Conservation (phyloP, 2,888 invertebrate genomes). For the Cephus runcator region DNA sequence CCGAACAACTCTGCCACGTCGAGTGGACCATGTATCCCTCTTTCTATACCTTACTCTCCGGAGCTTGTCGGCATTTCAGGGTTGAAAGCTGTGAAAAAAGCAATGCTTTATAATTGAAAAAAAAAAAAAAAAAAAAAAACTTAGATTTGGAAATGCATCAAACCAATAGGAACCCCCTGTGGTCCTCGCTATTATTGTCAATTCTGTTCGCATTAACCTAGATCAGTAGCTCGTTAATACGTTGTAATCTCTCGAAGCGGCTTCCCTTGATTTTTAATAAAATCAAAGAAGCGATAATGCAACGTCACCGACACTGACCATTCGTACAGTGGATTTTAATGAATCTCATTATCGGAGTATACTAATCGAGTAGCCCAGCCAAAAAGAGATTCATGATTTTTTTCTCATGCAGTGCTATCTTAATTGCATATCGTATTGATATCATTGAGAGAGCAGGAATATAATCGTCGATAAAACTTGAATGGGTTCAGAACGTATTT, state of each 20-base stretch:
- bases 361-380: not conserved
- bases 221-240: not conserved
- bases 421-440: not conserved
- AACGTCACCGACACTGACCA: not conserved
- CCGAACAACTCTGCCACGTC: not conserved
- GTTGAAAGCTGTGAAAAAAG: not conserved
- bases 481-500: not conserved
- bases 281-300: not conserved
- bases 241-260: not conserved
- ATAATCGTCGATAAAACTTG: not conserved
- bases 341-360: not conserved
- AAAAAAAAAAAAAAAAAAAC: too few species aligned
- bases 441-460: not conserved
- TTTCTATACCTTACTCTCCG: not conserved
- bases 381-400: not conserved
- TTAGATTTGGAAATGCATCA: too few species aligned
- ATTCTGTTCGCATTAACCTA: not conserved
- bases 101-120: not conserved
- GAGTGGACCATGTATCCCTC: not conserved
- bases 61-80: not conserved
- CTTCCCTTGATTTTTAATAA: not conserved
- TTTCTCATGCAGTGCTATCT: not conserved
- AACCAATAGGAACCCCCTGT: too few species aligned
- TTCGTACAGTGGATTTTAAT: not conserved
- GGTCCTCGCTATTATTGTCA: not conserved